These are phyloP conservation scores for Andinoacara biseriatus DNA, from an alignment of 2,113 vertebrate genomes.

Conservation along the genomic window DNA sequence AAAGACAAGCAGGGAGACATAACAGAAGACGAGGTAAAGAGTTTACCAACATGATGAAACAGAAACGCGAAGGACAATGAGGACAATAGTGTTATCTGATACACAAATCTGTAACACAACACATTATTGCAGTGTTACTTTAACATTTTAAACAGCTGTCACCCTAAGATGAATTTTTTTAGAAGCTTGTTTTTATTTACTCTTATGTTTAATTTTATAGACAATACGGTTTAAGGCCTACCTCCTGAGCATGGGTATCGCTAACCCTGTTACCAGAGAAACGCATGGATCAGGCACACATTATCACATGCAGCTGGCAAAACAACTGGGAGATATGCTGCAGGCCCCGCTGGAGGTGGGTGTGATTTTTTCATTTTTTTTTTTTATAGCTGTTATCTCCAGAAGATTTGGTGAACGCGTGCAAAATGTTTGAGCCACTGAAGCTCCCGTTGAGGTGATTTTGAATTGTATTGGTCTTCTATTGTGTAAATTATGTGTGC, in stretches of 20 bases:
- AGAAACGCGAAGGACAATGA: not conserved
- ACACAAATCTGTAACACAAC: too few species aligned
- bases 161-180: not conserved
- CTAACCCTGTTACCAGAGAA: slow-evolving; percentile 95
- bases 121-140: not conserved
- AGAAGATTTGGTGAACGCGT: slow-evolving; percentile 95
- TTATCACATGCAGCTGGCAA: slow-evolving; percentile 96
- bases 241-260: slow-evolving; percentile 97
- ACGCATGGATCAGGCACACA: slow-evolving; percentile 94
- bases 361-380: not conserved
- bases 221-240: slow-evolving; percentile 98
- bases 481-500: not conserved
- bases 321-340: slow-evolving; percentile 91
- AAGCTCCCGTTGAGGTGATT: slow-evolving; percentile 92
- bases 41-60: not conserved
- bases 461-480: slow-evolving; percentile 17
- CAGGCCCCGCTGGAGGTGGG: slow-evolving; percentile 90
- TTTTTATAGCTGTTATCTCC: slow-evolving; percentile 81
- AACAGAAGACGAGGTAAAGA: slow-evolving; percentile 94
- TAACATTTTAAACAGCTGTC: not conserved
- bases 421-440: slow-evolving; percentile 93
- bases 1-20: slow-evolving; percentile 99
- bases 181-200: not conserved
- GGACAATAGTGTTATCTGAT: too few species aligned
- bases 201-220: slow-evolving; percentile 68